A percentile compares a stretch with the other conserved stretches of the same genome.
Evolutionary conservation across 1,140 invertebrate genomes (phyloP).

Genomic region (Akabosia matsudoensis): DNA sequence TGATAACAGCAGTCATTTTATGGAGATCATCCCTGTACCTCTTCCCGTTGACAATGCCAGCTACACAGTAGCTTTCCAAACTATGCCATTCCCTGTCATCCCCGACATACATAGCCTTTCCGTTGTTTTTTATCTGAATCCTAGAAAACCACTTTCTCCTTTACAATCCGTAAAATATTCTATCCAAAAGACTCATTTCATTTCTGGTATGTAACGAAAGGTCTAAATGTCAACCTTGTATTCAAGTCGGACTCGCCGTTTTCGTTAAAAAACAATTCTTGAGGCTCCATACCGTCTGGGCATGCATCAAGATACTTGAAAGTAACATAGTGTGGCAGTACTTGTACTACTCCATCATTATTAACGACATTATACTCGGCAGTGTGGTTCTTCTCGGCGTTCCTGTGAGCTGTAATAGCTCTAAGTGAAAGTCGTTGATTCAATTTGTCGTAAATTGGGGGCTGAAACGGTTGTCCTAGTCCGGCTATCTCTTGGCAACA

Average conservation of each 20-base stretch:
- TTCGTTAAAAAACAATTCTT: neutral
- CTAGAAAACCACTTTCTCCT: no score
- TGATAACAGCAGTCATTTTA: neutral
- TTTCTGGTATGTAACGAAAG: neutral
- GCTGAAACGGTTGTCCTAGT: neutral
- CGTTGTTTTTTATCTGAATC: neutral
- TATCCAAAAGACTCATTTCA: no score
- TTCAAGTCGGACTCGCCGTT: neutral
- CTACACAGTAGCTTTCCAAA: slow-evolving; percentile 1
- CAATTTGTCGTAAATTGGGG: neutral
- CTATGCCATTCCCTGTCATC: neutral
- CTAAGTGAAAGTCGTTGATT: slow-evolving; percentile 7
- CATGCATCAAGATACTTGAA: slow-evolving; percentile 9
- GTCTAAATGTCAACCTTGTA: neutral
- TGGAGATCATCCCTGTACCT: neutral
- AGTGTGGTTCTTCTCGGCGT: neutral
- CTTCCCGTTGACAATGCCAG: neutral
- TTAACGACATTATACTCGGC: neutral
- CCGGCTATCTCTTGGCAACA: neutral
- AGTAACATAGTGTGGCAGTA: neutral
- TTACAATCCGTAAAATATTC: neutral
- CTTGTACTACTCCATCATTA: neutral
- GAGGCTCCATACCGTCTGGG: neutral
- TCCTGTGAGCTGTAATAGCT: neutral
- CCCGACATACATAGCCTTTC: neutral